phyloP scores from a whole-genome alignment of 2,113 vertebrate species.

The Leptosomus discolor region DNA sequence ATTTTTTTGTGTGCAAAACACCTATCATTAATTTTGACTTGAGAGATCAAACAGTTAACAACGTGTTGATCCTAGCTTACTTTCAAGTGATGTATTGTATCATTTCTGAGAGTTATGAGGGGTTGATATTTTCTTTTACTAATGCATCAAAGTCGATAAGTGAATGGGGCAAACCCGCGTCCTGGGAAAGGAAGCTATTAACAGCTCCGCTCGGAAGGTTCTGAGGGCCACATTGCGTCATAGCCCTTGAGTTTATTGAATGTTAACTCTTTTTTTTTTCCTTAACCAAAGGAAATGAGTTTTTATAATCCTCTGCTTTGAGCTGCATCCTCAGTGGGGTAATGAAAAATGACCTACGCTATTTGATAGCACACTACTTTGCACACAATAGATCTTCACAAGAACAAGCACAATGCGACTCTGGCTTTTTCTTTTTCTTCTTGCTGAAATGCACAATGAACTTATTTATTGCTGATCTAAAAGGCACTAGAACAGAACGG shows the following conservation, averaged over 20 bases:
- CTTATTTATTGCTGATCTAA: slow-evolving; percentile 55
- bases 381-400: slow-evolving; percentile 64
- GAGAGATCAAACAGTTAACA: slow-evolving; percentile 81
- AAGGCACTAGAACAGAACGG: slow-evolving; percentile 29
- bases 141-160: slow-evolving; percentile 61
- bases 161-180: slow-evolving; percentile 45
- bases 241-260: slow-evolving; percentile 58
- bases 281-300: slow-evolving; percentile 71
- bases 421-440: background rate
- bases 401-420: background rate
- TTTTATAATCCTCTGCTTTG: slow-evolving; percentile 68
- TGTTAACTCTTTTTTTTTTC: slow-evolving; percentile 54
- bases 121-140: slow-evolving; percentile 68
- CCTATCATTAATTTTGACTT: slow-evolving; percentile 78
- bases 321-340: slow-evolving; percentile 58
- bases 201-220: slow-evolving; percentile 65
- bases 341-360: slow-evolving; percentile 64
- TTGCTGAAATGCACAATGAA: slow-evolving; percentile 1
- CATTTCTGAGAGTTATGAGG: slow-evolving; percentile 72
- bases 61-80: slow-evolving; percentile 78
- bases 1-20: slow-evolving; percentile 74
- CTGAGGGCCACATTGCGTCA: slow-evolving; percentile 58
- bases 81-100: slow-evolving; percentile 77
- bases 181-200: slow-evolving; percentile 79
- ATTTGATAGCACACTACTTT: slow-evolving; percentile 38